Conservation (phyloP, 2,113 vertebrate genomes). For the Solea senegalensis region DNA sequence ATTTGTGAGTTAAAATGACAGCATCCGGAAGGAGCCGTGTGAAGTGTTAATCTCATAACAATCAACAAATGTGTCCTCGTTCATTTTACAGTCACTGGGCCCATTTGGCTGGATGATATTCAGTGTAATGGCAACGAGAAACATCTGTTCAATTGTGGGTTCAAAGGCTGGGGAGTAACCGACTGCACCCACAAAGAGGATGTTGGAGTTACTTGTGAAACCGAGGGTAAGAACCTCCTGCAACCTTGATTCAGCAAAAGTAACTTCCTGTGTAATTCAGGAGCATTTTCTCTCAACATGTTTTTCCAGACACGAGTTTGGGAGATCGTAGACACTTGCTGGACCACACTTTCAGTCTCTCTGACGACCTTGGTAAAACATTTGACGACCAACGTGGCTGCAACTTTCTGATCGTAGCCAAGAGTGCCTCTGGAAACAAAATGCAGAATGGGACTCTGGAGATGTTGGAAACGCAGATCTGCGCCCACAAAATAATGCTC, state of each 20-base stretch:
- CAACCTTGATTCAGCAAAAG: not conserved
- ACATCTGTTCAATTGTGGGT: slow-evolving; percentile 72
- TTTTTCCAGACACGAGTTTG: slow-evolving; percentile 25
- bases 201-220: slow-evolving; percentile 77
- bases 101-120: slow-evolving; percentile 83
- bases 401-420: slow-evolving; percentile 70
- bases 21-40: no score
- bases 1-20: no score
- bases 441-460: slow-evolving; percentile 20
- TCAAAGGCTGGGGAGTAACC: slow-evolving; percentile 75
- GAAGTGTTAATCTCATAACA: no score
- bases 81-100: slow-evolving; percentile 58
- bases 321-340: slow-evolving; percentile 33
- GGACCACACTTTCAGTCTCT: slow-evolving; percentile 76
- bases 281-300: not conserved
- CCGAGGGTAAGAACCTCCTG: slow-evolving; percentile 34
- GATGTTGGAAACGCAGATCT: slow-evolving; percentile 44
- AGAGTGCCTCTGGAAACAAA: slow-evolving; percentile 24
- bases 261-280: no score
- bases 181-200: slow-evolving; percentile 81
- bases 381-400: slow-evolving; percentile 76
- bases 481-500: slow-evolving; percentile 78
- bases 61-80: not conserved
- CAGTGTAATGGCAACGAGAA: slow-evolving; percentile 78
- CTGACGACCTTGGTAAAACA: slow-evolving; percentile 63